A percentile compares a stretch with the other conserved stretches of the same genome.
Evolutionary conservation across 1,140 invertebrate genomes (phyloP).

Genomic region (Achatina immaculata): DNA sequence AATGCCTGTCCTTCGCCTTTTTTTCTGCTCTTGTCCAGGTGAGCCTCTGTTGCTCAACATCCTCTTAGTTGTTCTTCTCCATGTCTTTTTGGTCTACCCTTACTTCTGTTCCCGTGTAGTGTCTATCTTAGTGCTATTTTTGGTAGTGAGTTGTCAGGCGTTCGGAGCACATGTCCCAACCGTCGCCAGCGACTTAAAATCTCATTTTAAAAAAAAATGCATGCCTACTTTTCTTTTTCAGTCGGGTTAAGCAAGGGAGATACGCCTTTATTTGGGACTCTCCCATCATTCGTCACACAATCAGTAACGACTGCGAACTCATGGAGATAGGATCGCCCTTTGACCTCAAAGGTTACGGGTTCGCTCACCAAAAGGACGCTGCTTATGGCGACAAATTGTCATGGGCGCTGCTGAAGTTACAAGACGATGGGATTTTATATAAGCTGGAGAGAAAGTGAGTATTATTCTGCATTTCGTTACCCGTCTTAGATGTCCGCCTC

Average conservation of each 20-base stretch:
- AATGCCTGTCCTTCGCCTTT: too few species aligned
- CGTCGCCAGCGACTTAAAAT: too few species aligned
- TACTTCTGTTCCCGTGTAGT: too few species aligned
- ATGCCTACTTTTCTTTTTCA: too few species aligned
- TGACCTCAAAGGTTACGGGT: constrained; percentile 67
- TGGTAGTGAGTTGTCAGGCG: too few species aligned
- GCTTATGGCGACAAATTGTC: constrained; percentile 95
- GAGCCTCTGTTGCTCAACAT: too few species aligned
- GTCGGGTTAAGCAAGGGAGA: constrained; percentile 58
- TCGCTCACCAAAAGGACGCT: constrained; percentile 75
- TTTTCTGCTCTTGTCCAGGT: too few species aligned
- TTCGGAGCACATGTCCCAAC: too few species aligned
- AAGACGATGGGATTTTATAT: constrained; percentile 92
- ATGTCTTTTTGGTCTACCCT: too few species aligned
- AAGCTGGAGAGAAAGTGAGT: constrained; percentile 76
- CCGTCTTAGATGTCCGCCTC: neutral
- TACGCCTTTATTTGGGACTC: constrained; percentile 70
- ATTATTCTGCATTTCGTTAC: neutral
- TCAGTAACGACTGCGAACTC: constrained; percentile 61
- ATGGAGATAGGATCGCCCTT: constrained; percentile 66
- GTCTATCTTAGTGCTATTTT: too few species aligned
- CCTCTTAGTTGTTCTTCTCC: too few species aligned
- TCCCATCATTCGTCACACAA: constrained; percentile 60
- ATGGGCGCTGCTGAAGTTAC: constrained; percentile 90
- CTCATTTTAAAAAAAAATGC: too few species aligned